Conservation (phyloP, 2,113 vertebrate genomes). For the Nothocercus nigrocapillus region DNA sequence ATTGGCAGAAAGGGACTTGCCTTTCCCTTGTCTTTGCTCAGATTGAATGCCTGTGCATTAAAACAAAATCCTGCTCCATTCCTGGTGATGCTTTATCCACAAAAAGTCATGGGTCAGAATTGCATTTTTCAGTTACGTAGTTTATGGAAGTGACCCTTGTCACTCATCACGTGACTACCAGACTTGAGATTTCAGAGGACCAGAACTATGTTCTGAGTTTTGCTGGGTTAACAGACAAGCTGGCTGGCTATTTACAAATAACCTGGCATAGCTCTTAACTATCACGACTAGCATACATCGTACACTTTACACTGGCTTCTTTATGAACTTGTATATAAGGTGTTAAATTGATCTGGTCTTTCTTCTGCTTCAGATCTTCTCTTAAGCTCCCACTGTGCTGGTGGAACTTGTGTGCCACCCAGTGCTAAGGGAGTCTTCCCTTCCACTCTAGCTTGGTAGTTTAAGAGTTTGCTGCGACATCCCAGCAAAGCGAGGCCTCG, state of each 20-base stretch:
- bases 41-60: not conserved
- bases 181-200: not conserved
- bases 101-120: fast-evolving
- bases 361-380: not conserved
- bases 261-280: not conserved
- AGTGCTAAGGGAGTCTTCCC: not conserved
- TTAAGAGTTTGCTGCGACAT: not conserved
- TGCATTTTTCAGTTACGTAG: not conserved
- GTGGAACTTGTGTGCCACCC: not conserved
- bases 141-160: not conserved
- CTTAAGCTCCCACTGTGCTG: not conserved
- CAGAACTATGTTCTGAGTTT: not conserved
- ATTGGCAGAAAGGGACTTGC: not conserved
- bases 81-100: not conserved
- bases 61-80: not conserved
- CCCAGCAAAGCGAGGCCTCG: not conserved
- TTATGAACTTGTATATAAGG: not conserved
- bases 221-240: not conserved
- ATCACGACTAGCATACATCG: not conserved
- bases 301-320: not conserved
- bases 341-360: not conserved
- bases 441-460: not conserved
- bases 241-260: not conserved
- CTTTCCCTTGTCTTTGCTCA: not conserved
- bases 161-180: not conserved